These are phyloP conservation scores for Phyto melanocephala DNA, from an alignment of 2,888 invertebrate species.

Conservation along the genomic window DNA sequence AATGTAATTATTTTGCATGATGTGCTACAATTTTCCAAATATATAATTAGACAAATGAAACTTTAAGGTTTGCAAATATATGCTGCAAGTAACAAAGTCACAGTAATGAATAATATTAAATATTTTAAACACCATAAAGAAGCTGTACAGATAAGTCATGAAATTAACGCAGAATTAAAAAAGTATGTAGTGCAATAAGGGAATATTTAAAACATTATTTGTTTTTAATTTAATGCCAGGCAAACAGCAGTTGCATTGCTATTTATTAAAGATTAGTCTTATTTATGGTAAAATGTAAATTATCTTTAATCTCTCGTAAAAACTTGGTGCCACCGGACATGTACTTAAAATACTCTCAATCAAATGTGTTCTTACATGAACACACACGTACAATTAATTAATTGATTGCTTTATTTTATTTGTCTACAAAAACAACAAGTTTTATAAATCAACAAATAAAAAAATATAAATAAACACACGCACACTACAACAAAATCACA, in stretches of 20 bases:
- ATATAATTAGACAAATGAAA: not conserved
- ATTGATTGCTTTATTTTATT: conserved; percentile 1
- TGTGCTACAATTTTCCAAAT: not conserved
- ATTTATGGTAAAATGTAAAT: not conserved
- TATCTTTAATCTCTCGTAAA: not conserved
- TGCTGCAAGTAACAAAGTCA: too few relatives aligned
- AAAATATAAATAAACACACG: not conserved
- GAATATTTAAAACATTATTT: too few relatives aligned
- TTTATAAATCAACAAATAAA: not conserved
- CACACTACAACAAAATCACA: not conserved
- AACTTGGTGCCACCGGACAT: not conserved
- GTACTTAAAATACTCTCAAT: not conserved
- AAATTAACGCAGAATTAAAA: too few relatives aligned
- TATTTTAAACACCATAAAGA: too few relatives aligned
- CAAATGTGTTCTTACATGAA: not conserved
- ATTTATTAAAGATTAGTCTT: too few relatives aligned
- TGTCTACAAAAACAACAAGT: not conserved
- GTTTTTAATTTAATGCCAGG: too few relatives aligned
- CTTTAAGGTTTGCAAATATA: too few relatives aligned
- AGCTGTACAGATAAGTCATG: too few relatives aligned
- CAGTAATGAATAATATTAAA: too few relatives aligned
- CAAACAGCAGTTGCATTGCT: too few relatives aligned
- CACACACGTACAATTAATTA: not conserved
- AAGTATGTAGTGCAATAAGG: too few relatives aligned
- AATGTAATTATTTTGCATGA: conserved; percentile 33